Evolutionary conservation across 2,797 vertebrate species (phyloP).

Genomic region (Momotus momota): DNA sequence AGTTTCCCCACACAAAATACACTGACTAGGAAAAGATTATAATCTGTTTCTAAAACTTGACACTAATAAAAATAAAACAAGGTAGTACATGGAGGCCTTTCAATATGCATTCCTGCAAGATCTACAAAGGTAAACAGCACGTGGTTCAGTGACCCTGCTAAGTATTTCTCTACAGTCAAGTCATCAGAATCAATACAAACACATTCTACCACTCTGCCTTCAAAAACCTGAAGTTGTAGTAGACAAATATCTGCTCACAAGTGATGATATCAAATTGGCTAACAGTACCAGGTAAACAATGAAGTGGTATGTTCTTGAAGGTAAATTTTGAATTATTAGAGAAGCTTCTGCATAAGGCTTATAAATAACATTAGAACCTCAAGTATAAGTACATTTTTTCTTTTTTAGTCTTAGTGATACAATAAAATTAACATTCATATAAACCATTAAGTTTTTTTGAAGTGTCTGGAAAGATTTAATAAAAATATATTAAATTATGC

Average conservation of each 20-base stretch:
- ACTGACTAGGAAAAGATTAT: not conserved
- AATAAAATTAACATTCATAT: not conserved
- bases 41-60: not conserved
- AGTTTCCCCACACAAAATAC: not conserved
- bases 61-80: not conserved
- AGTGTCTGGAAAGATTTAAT: not conserved
- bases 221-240: not conserved
- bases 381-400: not conserved
- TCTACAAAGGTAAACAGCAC: not conserved
- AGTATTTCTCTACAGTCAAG: not conserved
- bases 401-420: not conserved
- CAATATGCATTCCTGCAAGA: not conserved
- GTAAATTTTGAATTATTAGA: not conserved
- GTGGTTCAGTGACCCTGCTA: not conserved
- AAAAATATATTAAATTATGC: not conserved
- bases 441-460: not conserved
- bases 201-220: not conserved
- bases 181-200: not conserved
- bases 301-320: not conserved
- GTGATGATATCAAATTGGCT: not conserved
- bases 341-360: not conserved
- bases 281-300: not conserved
- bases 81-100: not conserved
- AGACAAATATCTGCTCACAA: not conserved
- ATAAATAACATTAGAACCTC: not conserved